Evolutionary conservation across 2,797 vertebrate genomes (phyloP).

Genomic region (Myiotriccus ornatus): DNA sequence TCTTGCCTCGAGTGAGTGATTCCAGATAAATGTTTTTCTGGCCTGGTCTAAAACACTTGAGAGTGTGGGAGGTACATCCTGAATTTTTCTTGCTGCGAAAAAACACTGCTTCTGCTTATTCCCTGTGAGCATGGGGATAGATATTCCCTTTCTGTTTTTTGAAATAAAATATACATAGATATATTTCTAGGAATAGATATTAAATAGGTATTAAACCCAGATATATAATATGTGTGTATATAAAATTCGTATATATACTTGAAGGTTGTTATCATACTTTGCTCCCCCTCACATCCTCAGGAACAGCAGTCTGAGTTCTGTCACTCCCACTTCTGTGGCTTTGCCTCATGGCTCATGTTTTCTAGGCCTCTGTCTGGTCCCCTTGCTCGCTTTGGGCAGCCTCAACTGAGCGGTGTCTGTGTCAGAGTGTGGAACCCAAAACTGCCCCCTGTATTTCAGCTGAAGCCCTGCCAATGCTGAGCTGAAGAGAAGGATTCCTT

Average conservation of each 20-base stretch:
- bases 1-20: neutral
- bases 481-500: neutral
- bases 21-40: neutral
- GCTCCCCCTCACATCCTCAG: neutral
- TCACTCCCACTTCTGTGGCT: neutral
- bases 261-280: neutral
- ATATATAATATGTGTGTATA: neutral
- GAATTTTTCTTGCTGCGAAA: neutral
- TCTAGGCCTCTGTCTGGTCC: neutral
- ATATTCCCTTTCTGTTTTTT: neutral
- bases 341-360: neutral
- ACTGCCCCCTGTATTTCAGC: neutral
- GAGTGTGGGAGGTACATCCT: neutral
- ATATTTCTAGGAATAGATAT: rapidly evolving
- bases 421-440: neutral
- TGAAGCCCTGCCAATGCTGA: neutral
- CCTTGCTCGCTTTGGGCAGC: neutral
- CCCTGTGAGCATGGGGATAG: neutral
- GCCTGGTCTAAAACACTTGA: neutral
- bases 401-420: neutral
- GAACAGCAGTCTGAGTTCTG: neutral
- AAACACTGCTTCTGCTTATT: neutral
- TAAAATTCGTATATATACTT: rapidly evolving
- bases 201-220: neutral
- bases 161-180: neutral